These are phyloP conservation scores for Lagorchestes hirsutus DNA, from an alignment of 2,797 vertebrate genomes.

Conservation along the genomic window DNA sequence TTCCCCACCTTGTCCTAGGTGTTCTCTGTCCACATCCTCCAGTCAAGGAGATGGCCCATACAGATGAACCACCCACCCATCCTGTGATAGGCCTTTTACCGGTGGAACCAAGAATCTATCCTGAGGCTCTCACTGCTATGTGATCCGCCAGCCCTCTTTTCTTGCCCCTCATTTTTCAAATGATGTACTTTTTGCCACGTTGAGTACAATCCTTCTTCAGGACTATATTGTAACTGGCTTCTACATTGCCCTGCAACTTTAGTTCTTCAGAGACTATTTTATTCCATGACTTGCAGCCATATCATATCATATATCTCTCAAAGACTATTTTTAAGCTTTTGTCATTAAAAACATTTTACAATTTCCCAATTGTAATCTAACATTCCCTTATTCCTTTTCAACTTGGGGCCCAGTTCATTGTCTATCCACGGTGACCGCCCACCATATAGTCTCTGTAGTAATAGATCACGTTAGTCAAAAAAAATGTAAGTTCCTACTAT, in stretches of 20 bases:
- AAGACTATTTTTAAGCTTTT: not conserved
- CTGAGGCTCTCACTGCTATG: not conserved
- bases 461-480: not conserved
- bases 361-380: not conserved
- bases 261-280: not conserved
- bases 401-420: not conserved
- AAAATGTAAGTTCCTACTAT: not conserved
- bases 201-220: not conserved
- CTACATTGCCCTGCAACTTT: not conserved
- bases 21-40: not conserved
- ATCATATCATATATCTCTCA: not conserved
- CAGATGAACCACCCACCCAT: not conserved
- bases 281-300: not conserved
- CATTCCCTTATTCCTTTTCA: not conserved
- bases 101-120: too few species aligned
- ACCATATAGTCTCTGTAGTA: not conserved
- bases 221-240: not conserved
- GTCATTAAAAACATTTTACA: not conserved
- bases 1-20: too few species aligned
- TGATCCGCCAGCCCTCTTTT: not conserved
- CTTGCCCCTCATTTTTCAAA: not conserved
- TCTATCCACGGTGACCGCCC: not conserved
- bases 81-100: too few species aligned
- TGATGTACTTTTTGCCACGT: not conserved
- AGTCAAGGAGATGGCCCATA: not conserved